Evolutionary conservation across 1,140 invertebrate species (phyloP).

Genomic region (Drosophila sulfurigaster): DNA sequence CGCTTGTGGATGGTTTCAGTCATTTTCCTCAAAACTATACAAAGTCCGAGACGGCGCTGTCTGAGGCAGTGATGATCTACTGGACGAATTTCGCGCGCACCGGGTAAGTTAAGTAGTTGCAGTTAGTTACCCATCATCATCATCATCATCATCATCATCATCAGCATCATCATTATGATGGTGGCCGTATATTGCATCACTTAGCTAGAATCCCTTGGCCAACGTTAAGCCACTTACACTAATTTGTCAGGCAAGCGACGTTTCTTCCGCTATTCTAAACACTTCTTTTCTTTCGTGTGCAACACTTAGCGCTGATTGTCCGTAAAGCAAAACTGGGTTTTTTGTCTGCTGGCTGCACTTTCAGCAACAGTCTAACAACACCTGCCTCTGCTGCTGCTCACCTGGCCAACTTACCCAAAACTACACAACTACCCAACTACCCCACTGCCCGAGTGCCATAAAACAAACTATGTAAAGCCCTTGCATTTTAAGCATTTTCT

Average conservation of each 20-base stretch:
- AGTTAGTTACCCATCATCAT: background rate
- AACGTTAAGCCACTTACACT: constrained; percentile 33
- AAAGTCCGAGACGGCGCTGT: constrained; percentile 93
- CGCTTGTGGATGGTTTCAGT: constrained; percentile 91
- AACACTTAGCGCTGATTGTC: constrained; percentile 54
- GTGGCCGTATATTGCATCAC: background rate
- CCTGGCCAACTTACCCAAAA: background rate
- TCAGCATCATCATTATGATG: background rate
- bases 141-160: background rate
- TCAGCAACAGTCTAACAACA: constrained; percentile 44
- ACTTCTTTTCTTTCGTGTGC: constrained; percentile 32
- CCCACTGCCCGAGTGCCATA: constrained; percentile 5
- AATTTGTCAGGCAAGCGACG: constrained; percentile 35
- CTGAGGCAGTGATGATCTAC: constrained; percentile 97
- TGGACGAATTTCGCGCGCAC: constrained; percentile 98
- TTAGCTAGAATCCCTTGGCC: background rate
- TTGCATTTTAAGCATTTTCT: constrained; percentile 44
- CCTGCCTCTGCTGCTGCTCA: constrained; percentile 52
- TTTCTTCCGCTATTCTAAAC: constrained; percentile 29
- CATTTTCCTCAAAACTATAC: constrained; percentile 96
- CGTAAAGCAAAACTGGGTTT: constrained; percentile 30
- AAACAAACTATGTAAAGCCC: constrained; percentile 24
- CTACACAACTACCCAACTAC: background rate
- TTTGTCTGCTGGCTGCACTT: constrained; percentile 26
- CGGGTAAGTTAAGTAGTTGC: constrained; percentile 90